Conservation (phyloP, 2,888 invertebrate species). For the Drosophila emarginata region DNA sequence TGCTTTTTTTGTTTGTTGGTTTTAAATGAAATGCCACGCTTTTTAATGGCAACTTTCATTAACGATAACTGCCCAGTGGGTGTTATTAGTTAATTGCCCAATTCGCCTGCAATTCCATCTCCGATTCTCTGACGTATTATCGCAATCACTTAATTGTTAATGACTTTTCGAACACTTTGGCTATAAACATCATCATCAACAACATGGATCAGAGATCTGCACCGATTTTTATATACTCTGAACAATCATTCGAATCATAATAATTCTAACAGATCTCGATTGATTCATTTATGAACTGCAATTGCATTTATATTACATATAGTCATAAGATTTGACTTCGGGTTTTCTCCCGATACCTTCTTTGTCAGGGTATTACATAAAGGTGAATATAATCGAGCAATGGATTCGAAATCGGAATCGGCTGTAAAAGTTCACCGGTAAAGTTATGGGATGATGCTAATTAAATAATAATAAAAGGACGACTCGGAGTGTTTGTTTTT, state of each 20-base stretch:
- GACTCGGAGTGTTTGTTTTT: constrained; percentile 36
- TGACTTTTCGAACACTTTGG: constrained; percentile 72
- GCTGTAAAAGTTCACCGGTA: constrained; percentile 60
- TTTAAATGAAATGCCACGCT: constrained; percentile 43
- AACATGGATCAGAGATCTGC: background rate
- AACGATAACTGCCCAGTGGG: constrained; percentile 43
- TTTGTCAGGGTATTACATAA: constrained; percentile 8
- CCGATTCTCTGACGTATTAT: constrained; percentile 45
- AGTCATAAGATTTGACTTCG: no score
- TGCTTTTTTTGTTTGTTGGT: background rate
- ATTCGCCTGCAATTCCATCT: constrained; percentile 15
- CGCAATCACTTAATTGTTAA: constrained; percentile 70
- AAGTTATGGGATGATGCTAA: constrained; percentile 38
- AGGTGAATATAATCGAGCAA: constrained; percentile 26
- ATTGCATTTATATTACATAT: no score
- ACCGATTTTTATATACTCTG: constrained; percentile 18
- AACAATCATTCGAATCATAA: no score
- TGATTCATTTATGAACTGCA: no score
- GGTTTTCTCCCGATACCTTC: no score
- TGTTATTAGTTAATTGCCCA: constrained; percentile 70
- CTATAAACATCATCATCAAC: constrained; percentile 35
- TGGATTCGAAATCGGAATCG: constrained; percentile 5
- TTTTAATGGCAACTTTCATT: constrained; percentile 66
- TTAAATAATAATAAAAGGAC: constrained; percentile 65
- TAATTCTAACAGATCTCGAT: no score